Base-by-base conservation (phyloP, 2,797 vertebrate species). In the Oceanodroma leucorhoa region DNA sequence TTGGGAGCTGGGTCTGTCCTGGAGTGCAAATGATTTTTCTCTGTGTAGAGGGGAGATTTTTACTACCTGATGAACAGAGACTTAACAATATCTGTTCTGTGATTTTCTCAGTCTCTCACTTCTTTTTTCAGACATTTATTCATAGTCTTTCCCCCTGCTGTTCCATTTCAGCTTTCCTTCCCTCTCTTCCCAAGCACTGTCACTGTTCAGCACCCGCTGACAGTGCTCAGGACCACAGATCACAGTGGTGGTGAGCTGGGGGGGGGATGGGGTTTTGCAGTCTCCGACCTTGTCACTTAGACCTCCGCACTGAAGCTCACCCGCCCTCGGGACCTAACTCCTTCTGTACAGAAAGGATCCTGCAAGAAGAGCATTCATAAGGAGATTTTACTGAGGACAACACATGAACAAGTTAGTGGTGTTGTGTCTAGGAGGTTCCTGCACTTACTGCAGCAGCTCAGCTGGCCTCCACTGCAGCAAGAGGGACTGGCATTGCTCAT, bases 371-470 rank as follows among this genome's bases (percentile, higher is more conserved):
- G 9, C 19, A 15, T 38, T 61, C 14, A 3, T 18, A 10, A 51
- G 57, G 58, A 40, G 70, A 36, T 84, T 46, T 93, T 69, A 29
- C 50, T 14, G 43, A 73, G 36, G 40, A 46, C 16, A 66, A 11
- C 20, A 16, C 3, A 6, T 2, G 36, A 45, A 34, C 32, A 45
- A 41, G 53, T 10, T 18, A 24, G 16, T 16, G 13, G 6, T 32
- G 11, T 0, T 29, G 16, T 1, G 0, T 45, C 26, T n/a, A 46
- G 57, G 57, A 67, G 8, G 34, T 15, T 61, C 30, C 46, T 71
- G 43, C n/a, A 5, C 12, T 58, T 27, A 26, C 7, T 61, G 69
- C 29, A 73, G 60, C 40, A 46, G 71, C 29, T 80, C 40, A 91
- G 27, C 58, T 70, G 71, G 21, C 19, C n/a, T 72, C 20, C 0